Base-by-base conservation (phyloP, 2,113 vertebrate genomes). In the Serranochromis macrocephalus region DNA sequence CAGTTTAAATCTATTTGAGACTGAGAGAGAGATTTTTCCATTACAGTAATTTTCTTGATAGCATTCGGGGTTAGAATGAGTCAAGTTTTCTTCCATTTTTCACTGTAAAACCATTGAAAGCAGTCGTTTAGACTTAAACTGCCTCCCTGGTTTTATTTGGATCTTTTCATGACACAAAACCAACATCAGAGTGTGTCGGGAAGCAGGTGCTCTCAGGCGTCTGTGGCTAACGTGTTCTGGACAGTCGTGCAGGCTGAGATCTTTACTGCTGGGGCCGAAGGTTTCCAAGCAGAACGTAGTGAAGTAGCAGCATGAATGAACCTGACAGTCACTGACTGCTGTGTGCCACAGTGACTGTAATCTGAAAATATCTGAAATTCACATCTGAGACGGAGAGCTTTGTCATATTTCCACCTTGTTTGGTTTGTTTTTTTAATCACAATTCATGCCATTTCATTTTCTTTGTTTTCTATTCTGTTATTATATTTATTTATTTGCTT, bases 71-170 rank as follows among this genome's bases (percentile, higher is more conserved):
- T 29, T 47, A 29, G 21, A 73, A 0, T 73, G 8, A 73, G 68
- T 1, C 7, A 11, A 0, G 40, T 7, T 73, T 45, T 0, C 21
- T 10, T 45, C 24, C 42, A 19, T 49, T 29, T 45, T 75, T 47
- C 24, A 75, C 3, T 19, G 8, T 75, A 47, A 49, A 75, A 2
- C 9, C 2, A 47, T 49, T 31, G 6, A 11, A 75, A 71, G 38
- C 66, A 16, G n/a, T 24, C 0, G 3, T 42, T 16, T 66, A 38
- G 0, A 8, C 0, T 38, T 1, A 78, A 78, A 49, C 14, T 5
- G 9, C 42, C 21, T 29, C 0, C 21, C 24, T 29, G 16, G 9
- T 49, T 29, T 47, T 29, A 29, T 75, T 17, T 17, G 40, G 68
- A 26, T 11, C 14, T 17, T 45, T 10, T 47, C 5, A 10, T 73